Evolutionary conservation across 2,888 invertebrate genomes (phyloP), one percentile per base, ranked within the genome.

Genomic region (Junonia oenone): DNA sequence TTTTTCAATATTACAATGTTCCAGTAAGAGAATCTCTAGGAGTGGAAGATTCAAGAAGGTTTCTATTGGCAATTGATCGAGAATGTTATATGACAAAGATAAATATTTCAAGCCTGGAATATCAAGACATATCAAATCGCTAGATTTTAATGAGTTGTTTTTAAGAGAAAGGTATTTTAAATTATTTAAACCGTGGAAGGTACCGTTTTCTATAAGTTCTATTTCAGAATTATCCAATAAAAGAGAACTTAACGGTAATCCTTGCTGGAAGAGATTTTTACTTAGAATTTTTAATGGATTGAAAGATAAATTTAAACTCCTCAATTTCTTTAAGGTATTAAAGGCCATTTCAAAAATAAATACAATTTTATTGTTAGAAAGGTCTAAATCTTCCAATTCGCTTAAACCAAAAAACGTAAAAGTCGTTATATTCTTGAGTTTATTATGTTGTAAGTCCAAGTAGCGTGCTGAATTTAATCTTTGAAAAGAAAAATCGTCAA

Each of bases 401-500:
- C 92, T 92, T 56, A 97, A 79, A 51, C 95, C 93, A 1, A 93
- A 92, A 76, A 97, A 97, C 1, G 95, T 95, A 64, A 92, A 92
- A 51, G 92, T 92, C 0, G 94, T 93, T 40, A 97, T 91, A 63
- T 93, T 93, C 48, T 87, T 91, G 43, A 98, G 76, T 31, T 92
- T 88, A 80, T 98, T 98, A 65, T 92, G 88, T 63, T 95, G 95
- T 26, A 98, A 86, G 71, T 96, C 95, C 55, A 98, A 90, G 68
- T 94, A 95, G 65, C 95, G 94, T 29, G 96, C 88, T 5, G 93
- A 92, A 68, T 93, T 93, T 90, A 97, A 92, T 43, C 93, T 92
- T 61, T 93, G 93, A 75, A 97, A 96, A 2, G 97, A 94, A 63
- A 94, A 94, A 66, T 95, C 94, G 69, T 97, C 96, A 61, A 97